Evolutionary conservation across 2,113 vertebrate genomes (phyloP).

Genomic region (Brachypodius melanocephalos): DNA sequence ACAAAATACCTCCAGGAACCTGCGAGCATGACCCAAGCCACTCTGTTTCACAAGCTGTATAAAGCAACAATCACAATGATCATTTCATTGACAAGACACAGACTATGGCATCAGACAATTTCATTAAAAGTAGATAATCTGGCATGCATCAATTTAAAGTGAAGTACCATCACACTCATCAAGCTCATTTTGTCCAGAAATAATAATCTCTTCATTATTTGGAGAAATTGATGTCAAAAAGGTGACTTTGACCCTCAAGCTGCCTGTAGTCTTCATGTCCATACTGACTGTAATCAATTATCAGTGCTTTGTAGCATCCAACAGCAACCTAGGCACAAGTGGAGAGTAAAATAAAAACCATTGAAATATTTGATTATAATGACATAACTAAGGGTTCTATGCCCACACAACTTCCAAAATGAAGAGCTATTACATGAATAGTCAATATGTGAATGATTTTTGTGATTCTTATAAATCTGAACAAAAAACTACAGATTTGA

Average conservation of each 20-base stretch:
- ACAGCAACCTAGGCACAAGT: neutral
- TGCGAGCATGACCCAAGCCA: neutral
- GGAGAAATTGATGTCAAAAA: neutral
- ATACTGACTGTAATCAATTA: neutral
- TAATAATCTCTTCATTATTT: neutral
- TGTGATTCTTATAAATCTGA: neutral
- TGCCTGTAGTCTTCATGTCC: neutral
- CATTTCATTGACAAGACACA: neutral
- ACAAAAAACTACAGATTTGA: neutral
- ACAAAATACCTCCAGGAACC: neutral
- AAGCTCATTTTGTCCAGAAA: neutral
- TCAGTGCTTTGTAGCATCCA: neutral
- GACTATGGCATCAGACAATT: neutral
- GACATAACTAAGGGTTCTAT: neutral
- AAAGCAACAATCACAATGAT: neutral
- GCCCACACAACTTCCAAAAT: neutral
- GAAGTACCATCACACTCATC: neutral
- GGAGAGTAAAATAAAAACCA: neutral
- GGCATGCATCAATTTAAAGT: neutral
- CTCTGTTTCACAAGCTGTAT: neutral
- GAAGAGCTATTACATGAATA: neutral
- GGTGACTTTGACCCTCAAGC: neutral
- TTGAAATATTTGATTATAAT: neutral
- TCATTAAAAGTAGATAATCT: neutral
- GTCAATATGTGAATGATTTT: neutral